Conservation (phyloP, 2,113 vertebrate genomes). For the Brienomyrus longianalis region DNA sequence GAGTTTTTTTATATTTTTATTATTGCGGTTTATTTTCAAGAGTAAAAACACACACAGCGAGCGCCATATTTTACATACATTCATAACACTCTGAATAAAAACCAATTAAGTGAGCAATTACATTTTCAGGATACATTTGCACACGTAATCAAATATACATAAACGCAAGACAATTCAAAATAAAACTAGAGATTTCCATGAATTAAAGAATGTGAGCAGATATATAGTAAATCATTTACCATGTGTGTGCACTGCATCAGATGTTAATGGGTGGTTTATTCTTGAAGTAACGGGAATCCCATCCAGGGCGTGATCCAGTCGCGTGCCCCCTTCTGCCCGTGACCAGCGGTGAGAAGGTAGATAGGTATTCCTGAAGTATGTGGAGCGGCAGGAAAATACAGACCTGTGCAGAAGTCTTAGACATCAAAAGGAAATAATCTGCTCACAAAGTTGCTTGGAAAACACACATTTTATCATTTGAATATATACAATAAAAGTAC, state of each 20-base stretch:
- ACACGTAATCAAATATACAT: neutral
- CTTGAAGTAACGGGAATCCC: neutral
- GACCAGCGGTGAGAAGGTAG: neutral
- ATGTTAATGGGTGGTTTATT: neutral
- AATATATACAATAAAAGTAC: no score
- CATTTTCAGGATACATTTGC: neutral
- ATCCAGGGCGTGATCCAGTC: neutral
- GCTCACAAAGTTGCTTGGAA: no score
- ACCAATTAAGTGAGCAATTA: neutral
- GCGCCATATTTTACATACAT: neutral
- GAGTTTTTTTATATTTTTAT: neutral
- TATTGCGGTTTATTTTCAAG: neutral
- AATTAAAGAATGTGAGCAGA: neutral
- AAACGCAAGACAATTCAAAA: neutral
- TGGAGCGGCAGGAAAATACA: neutral
- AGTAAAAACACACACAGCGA: neutral
- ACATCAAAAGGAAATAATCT: no score
- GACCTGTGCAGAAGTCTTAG: no score
- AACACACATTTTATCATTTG: no score
- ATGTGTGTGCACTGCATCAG: neutral
- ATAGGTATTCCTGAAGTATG: neutral
- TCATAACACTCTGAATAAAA: neutral
- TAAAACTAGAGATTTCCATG: neutral
- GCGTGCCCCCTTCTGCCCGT: neutral
- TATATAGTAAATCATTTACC: neutral